Conservation (phyloP, 2,888 invertebrate species). For the Meloe dianella region DNA sequence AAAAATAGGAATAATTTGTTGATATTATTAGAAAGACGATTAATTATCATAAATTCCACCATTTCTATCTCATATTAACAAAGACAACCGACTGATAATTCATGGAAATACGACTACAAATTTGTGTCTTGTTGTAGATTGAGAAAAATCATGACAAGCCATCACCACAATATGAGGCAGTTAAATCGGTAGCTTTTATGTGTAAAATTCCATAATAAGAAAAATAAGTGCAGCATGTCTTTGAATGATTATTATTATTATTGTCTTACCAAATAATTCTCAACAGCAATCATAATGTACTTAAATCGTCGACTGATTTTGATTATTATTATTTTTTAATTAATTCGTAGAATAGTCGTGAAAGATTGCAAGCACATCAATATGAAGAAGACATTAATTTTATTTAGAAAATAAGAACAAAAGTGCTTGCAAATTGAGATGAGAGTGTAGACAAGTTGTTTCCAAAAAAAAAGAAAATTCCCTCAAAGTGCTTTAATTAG, state of each 20-base stretch:
- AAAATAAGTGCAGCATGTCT: not conserved
- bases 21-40: slow-evolving; percentile 2
- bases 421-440: slow-evolving; percentile 17
- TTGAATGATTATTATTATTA: not conserved
- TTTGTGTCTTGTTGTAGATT: no score
- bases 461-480: slow-evolving; percentile 18
- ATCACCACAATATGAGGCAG: no score
- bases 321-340: slow-evolving; percentile 19
- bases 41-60: no score
- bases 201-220: not conserved
- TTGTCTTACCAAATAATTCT: not conserved
- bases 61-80: not conserved
- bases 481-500: slow-evolving; percentile 36
- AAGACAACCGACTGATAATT: not conserved
- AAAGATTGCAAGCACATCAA: slow-evolving; percentile 22
- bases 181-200: slow-evolving; percentile 1
- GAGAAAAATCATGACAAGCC: no score
- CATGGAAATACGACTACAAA: not conserved
- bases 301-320: slow-evolving; percentile 34
- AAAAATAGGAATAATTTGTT: not conserved
- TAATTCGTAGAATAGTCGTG: slow-evolving; percentile 21
- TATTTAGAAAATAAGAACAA: not conserved
- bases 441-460: slow-evolving; percentile 13
- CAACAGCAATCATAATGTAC: slow-evolving; percentile 31
- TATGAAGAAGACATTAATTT: not conserved